phyloP scores from a whole-genome alignment of 2,797 vertebrate genomes.

The Toxotes lorentzi region DNA sequence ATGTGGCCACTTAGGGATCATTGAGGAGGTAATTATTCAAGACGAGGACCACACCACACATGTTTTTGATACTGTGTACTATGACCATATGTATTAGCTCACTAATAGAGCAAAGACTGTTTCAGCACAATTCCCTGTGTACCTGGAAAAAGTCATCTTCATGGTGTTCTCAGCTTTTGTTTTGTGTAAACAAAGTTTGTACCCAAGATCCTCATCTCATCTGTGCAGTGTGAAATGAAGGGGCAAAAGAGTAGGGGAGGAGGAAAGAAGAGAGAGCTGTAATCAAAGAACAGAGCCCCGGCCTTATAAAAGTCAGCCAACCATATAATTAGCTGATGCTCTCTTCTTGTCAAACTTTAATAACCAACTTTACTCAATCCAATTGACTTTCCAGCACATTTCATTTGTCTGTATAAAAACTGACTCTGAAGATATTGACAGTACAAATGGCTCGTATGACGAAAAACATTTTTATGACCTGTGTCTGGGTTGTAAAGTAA shows the following conservation, averaged over 20 bases:
- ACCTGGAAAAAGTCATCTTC: conserved; percentile 52
- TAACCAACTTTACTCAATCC: conserved; percentile 47
- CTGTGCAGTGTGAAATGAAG: conserved; percentile 21
- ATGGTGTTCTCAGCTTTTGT: conserved; percentile 53
- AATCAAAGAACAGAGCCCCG: conserved; percentile 18
- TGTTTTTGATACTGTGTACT: conserved; percentile 67
- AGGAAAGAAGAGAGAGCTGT: conserved; percentile 16
- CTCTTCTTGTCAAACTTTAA: conserved; percentile 58
- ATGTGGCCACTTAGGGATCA: conserved; percentile 42
- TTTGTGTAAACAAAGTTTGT: conserved; percentile 47
- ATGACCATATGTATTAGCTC: conserved; percentile 58
- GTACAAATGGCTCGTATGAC: conserved; percentile 16
- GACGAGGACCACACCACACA: conserved; percentile 52
- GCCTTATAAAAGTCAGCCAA: conserved; percentile 59
- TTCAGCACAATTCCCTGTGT: conserved; percentile 49
- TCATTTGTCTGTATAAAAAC: conserved; percentile 21
- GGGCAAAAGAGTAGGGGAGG: not conserved
- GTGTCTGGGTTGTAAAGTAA: conserved; percentile 4
- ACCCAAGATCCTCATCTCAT: conserved; percentile 35
- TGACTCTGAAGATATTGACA: conserved; percentile 16
- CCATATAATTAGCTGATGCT: conserved; percentile 67
- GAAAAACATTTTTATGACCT: conserved; percentile 6
- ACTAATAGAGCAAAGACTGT: conserved; percentile 19
- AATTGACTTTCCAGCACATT: conserved; percentile 37
- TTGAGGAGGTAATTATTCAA: conserved; percentile 57